Conservation (phyloP, 1,140 invertebrate genomes). For the Bombus fervidus region DNA sequence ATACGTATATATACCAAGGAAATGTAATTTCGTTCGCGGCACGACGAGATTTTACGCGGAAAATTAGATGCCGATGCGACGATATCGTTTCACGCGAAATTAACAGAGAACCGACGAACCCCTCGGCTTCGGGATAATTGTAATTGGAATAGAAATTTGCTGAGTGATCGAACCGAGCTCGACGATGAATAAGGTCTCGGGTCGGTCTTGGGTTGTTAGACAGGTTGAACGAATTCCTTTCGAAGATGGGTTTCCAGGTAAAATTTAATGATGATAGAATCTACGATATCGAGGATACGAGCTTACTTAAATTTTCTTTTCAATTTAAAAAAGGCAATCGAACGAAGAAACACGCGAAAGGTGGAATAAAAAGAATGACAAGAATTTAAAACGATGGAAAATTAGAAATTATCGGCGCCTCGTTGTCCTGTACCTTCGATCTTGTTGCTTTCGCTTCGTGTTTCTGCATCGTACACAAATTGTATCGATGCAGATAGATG, state of each 20-base stretch:
- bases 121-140: background rate
- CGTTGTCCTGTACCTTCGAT: background rate
- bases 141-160: constrained; percentile 15
- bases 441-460: background rate
- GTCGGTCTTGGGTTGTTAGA: background rate
- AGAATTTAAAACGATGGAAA: background rate
- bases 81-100: background rate
- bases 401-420: background rate
- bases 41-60: constrained; percentile 7
- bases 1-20: background rate
- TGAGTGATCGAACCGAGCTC: background rate
- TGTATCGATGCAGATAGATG: background rate
- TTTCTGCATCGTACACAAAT: background rate
- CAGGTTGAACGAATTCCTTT: background rate
- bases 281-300: background rate
- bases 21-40: constrained; percentile 32
- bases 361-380: background rate
- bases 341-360: background rate
- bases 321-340: background rate
- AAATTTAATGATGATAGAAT: background rate
- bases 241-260: background rate
- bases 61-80: constrained; percentile 25
- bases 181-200: background rate
- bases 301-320: background rate
- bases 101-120: background rate